Evolutionary conservation across 2,888 invertebrate genomes (phyloP), one percentile per base, ranked within the genome.

Genomic region (Autographa gamma): DNA sequence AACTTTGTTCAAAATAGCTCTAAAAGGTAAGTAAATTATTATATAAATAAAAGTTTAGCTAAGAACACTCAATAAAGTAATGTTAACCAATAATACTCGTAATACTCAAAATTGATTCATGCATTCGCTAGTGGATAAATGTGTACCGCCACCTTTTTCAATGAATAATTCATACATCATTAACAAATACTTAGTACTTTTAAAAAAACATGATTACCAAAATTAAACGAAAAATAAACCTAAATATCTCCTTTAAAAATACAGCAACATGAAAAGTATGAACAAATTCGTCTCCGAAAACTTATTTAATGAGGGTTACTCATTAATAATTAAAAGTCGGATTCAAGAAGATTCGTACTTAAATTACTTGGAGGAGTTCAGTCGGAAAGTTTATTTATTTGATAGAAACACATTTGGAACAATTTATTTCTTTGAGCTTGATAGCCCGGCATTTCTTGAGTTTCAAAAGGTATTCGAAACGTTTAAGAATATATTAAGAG

Each of bases 301-400:
- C 63, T 83, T 76, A 71, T 64, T 80, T 81, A 79, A 78, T 73
- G 80, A 76, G 73, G 79, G 79, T 80, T 68, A 81, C 82, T 82
- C 86, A 85, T 86, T 84, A 84, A 77, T 81, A 83, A 87, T 87
- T 87, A 83, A 82, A 85, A 86, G 80, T 83, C 81, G 16, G 77
- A 81, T 81, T 74, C 69, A 38, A 59, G 73, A 38, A 68, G 68
- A 66, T 78, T 81, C 77, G 60, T 58, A 63, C 64, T 64, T 72
- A 77, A 81, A 77, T 81, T 72, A 72, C 77, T 77, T 63, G 41
- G 60, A 56, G 60, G 80, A 81, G 78, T 76, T 76, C 66, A 63
- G 71, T 59, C 54, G 52, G 19, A 81, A 77, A 77, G 81, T 78
- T 78, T 78, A 69, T 78, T 78, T 78, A 81, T 81, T 72, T 52